Evolutionary conservation across 2,888 invertebrate species (phyloP).

Genomic region (Gryllus longicercus): DNA sequence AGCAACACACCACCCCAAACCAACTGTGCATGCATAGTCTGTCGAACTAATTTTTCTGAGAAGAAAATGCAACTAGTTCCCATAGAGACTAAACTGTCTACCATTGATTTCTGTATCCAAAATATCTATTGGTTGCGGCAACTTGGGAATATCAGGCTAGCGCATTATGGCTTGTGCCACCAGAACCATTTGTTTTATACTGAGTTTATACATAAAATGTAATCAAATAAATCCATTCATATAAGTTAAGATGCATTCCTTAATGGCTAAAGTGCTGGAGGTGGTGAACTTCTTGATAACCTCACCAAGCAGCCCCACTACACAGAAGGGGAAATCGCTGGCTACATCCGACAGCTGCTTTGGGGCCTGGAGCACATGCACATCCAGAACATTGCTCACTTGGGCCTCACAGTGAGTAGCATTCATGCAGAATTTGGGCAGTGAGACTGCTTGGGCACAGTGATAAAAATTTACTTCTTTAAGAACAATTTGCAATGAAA

Average conservation of each 20-base stretch:
- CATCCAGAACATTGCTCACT: conserved; percentile 79
- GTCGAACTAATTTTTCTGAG: too few relatives aligned
- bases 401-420: conserved; percentile 79
- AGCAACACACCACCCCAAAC: too few relatives aligned
- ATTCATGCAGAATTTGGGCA: neutral
- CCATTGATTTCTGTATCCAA: too few relatives aligned
- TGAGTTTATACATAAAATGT: neutral
- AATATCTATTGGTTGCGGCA: too few relatives aligned
- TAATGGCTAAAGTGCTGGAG: conserved; percentile 60
- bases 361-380: conserved; percentile 90
- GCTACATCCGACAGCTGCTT: conserved; percentile 78
- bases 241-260: neutral
- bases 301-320: conserved; percentile 66
- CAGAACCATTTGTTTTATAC: neutral
- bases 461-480: too few relatives aligned
- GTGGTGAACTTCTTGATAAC: conserved; percentile 77
- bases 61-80: too few relatives aligned
- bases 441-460: neutral
- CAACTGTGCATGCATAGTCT: too few relatives aligned
- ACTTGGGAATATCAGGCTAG: too few relatives aligned
- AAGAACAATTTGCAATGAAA: too few relatives aligned
- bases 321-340: conserved; percentile 83
- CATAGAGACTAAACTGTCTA: too few relatives aligned
- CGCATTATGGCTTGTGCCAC: too few relatives aligned
- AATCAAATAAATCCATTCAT: neutral